phyloP scores from a whole-genome alignment of 2,113 vertebrate genomes.

The Alces alces region DNA sequence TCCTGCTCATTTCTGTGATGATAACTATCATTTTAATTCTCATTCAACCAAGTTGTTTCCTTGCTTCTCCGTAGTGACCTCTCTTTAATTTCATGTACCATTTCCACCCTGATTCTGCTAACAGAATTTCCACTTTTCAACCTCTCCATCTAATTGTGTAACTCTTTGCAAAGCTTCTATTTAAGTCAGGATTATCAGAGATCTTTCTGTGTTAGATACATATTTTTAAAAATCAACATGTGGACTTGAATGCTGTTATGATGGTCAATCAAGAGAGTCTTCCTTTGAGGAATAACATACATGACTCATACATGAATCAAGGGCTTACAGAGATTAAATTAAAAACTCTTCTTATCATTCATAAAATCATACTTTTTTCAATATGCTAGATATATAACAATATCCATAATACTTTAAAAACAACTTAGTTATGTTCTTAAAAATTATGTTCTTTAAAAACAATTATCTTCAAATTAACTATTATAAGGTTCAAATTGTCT shows the following conservation, averaged over 20 bases:
- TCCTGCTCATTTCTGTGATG: not conserved
- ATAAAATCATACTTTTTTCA: not conserved
- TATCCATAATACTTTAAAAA: not conserved
- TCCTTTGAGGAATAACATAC: not conserved
- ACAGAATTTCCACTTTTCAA: not conserved
- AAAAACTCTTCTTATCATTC: not conserved
- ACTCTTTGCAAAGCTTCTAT: not conserved
- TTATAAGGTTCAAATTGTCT: not conserved
- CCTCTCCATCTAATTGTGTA: not conserved
- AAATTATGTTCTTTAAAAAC: not conserved
- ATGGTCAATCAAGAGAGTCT: not conserved
- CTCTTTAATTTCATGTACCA: not conserved
- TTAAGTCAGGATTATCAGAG: not conserved
- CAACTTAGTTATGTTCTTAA: not conserved
- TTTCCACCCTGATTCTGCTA: not conserved
- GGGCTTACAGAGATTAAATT: not conserved
- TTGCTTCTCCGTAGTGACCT: not conserved
- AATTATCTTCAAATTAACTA: not conserved
- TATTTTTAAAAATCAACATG: not conserved
- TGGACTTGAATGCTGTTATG: not conserved
- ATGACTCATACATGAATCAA: not conserved
- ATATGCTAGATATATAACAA: not conserved
- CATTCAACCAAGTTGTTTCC: not conserved
- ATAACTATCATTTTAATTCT: not conserved
- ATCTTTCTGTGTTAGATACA: not conserved